Evolutionary conservation across 2,888 invertebrate species (phyloP).

Genomic region (Pimpla rufipes): DNA sequence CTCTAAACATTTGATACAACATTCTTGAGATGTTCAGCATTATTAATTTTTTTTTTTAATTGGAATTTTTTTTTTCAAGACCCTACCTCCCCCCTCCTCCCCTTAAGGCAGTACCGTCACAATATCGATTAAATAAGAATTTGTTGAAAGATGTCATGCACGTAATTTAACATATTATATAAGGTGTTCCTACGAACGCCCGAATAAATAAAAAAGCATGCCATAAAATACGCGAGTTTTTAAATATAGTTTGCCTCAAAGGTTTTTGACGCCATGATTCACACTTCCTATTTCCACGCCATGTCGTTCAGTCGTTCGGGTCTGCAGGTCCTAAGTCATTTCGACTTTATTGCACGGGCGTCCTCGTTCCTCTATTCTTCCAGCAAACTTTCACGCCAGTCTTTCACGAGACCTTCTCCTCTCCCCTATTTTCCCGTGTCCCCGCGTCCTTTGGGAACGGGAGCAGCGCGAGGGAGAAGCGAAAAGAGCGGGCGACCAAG

Average conservation of each 20-base stretch:
- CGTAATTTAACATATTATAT: too few relatives aligned
- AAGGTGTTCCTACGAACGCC: too few relatives aligned
- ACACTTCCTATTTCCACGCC: slow-evolving; percentile 36
- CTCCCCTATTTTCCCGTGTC: slow-evolving; percentile 48
- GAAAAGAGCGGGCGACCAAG: slow-evolving; percentile 26
- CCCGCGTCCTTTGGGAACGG: slow-evolving; percentile 39
- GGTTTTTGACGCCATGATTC: background rate
- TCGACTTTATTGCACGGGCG: slow-evolving; percentile 82
- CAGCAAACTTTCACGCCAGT: slow-evolving; percentile 64
- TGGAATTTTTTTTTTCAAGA: too few relatives aligned
- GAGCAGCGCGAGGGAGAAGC: slow-evolving; percentile 33
- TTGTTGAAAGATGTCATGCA: too few relatives aligned
- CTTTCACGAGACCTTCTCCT: slow-evolving; percentile 61
- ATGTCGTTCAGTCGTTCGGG: slow-evolving; percentile 53
- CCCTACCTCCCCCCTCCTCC: too few relatives aligned
- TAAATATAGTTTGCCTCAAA: too few relatives aligned
- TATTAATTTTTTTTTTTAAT: too few relatives aligned
- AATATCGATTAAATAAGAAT: too few relatives aligned
- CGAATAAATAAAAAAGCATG: background rate
- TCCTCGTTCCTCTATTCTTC: slow-evolving; percentile 70
- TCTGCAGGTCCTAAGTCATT: slow-evolving; percentile 78
- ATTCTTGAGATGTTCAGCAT: too few relatives aligned
- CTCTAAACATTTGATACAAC: too few relatives aligned
- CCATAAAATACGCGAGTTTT: too few relatives aligned
- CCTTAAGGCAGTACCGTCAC: too few relatives aligned